Evolutionary conservation across 2,888 invertebrate species (phyloP), one percentile per base, ranked within the genome.

Genomic region (Eupsilia transversa): DNA sequence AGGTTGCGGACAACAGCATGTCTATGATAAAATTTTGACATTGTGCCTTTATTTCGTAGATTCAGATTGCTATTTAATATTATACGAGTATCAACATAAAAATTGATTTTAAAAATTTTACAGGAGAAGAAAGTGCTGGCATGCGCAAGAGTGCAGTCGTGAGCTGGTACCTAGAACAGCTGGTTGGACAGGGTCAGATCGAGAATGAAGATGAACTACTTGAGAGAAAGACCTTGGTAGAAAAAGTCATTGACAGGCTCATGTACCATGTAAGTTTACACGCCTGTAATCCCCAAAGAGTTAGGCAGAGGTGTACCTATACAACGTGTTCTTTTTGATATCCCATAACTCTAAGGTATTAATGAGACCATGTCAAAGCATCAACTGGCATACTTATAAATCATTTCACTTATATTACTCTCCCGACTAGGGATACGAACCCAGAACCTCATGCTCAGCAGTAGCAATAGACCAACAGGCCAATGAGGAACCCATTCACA

Each of bases 211-310:
- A 98, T 33, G 99, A 99, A 88, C 95, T 99, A 52, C 93, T 99
- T 1, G 98, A 99, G 89, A 97, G 98, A 90, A 99, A 99, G 94
- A 97, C 97, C 23, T 95, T 99, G 38, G 98, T 99, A 38, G 99
- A 99, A 92, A 99, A 99, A 96, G 98, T 99, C 74, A 97, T 99
- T 73, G 99, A 99, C 92, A 97, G 99, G 74, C 97, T 99, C 38
- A 98, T 98, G 91, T 98, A 98, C 92, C 98, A 98, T 89, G 98
- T 98, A 93, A 96, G 97, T 77, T 33, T 17, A 17, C 33, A 27
- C 20, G 2, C 46, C 27, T 30, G 17, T 30, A 23, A 30, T 38
- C 17, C 1, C 6, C 27, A 1, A 33, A 69, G 20, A 20, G 4
- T 61, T 14, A 20, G 5, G 20, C n/a, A 41, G 20, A 61, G 6